Base-by-base conservation (phyloP, 92 coral and sea anemone genomes). In the Porites lobata region DNA sequence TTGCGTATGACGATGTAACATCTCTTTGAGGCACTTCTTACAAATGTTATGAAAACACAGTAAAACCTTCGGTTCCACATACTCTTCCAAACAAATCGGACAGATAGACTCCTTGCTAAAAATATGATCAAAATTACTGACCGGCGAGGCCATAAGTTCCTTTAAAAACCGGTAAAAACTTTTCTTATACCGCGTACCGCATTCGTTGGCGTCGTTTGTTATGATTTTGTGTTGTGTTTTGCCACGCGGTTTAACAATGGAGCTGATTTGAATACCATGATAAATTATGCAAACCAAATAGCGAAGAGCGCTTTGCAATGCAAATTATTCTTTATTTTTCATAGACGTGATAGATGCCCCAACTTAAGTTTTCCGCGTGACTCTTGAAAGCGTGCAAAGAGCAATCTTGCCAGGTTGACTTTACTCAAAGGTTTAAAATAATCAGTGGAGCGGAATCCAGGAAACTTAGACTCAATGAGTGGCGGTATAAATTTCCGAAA, bases 81-180 rank as follows among this genome's bases (percentile, higher is more conserved):
- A 94, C 59, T 92, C 98, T 1, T 94, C 98, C 65, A 94, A 80
- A 72, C 98, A 94, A 15, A 94, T 89, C 7, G 95, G 94, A 65
- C 98, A 94, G 10, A 43, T 79, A 7, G 67, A 88, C 32, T 94
- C 98, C 24, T 94, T 82, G 82, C 86, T 69, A 51, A 85, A 85
- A 58, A 76, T 77, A 18, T 85, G 82, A 56, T 76, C 84, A n/a
- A 78, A n/a, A 51, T 76, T 78, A 65, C 64, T 65, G 20, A 85
- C 76, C 29, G 89, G 70, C 4, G 89, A 85, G 66, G 89, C 89
- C 89, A 85, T 85, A 9, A 21, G 21, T 19, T 63, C 47, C 4
- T 26, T 54, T 18, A 8, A 69, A 29, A 69, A 58, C 53, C 29
- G 26, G 68, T 67, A 32, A 4, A 38, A 38, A 38, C 47, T 38